Conservation (phyloP, 1,140 invertebrate genomes). For the Eulimnadia texana region DNA sequence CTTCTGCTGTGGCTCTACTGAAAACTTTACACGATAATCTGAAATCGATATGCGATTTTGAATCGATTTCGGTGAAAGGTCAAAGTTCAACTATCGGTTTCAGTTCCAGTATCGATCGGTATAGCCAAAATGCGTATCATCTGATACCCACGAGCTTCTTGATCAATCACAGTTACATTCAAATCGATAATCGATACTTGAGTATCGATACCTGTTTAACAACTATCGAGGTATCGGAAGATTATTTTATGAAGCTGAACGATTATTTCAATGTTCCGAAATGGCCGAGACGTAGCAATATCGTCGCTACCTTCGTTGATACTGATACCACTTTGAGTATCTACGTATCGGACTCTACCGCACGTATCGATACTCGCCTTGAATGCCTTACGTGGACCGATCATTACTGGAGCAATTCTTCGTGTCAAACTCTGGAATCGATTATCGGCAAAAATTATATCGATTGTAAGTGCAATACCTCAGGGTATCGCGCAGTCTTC, state of each 20-base stretch:
- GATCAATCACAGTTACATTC: background rate
- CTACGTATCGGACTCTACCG: background rate
- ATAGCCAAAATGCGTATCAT: background rate
- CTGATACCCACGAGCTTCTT: background rate
- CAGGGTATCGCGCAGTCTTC: background rate
- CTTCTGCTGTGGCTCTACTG: background rate
- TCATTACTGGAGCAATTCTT: background rate
- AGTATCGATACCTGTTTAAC: background rate
- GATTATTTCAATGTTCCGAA: background rate
- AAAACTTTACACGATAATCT: background rate
- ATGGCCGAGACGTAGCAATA: background rate
- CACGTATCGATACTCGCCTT: background rate
- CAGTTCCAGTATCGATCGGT: background rate
- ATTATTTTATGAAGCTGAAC: background rate
- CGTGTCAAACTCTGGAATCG: background rate
- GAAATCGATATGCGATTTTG: background rate
- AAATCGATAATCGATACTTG: background rate
- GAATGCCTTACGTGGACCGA: background rate
- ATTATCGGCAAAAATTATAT: background rate
- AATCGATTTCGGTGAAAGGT: background rate
- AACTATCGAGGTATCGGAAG: background rate
- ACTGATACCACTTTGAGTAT: background rate
- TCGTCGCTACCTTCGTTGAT: background rate
- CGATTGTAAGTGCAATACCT: background rate
- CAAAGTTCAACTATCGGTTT: background rate